A percentile compares a stretch with the other conserved stretches of the same genome.
phyloP scores from a whole-genome alignment of 1,140 invertebrate species.

The Drosophila suzukii region DNA sequence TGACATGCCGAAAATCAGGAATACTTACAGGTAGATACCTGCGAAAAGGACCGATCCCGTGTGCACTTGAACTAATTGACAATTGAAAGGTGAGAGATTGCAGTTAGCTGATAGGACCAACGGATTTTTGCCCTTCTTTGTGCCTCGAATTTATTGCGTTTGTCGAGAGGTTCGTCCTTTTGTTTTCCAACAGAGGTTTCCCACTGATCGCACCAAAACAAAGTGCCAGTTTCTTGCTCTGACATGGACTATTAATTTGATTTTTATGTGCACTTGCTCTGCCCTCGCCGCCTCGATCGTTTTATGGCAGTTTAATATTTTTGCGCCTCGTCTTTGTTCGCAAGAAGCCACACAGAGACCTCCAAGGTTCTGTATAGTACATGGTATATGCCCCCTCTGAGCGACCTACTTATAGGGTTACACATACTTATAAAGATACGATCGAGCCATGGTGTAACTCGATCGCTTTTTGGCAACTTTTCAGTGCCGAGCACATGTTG shows the following conservation, averaged over 20 bases:
- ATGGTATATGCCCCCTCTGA: conserved; percentile 8
- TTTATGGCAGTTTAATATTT: conserved; percentile 78
- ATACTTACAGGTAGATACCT: conserved; percentile 11
- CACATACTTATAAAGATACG: conserved; percentile 2
- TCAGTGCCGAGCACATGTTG: conserved; percentile 42
- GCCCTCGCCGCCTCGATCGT: conserved; percentile 27
- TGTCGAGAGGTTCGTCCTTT: conserved; percentile 44
- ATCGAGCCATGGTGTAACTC: conserved; percentile 49
- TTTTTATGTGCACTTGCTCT: conserved; percentile 77
- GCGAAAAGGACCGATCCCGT: conserved; percentile 25
- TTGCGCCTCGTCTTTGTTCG: conserved; percentile 57
- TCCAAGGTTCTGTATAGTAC: conserved; percentile 2
- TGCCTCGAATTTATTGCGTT: conserved; percentile 64
- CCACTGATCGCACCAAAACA: conserved; percentile 79
- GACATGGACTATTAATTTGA: conserved; percentile 80
- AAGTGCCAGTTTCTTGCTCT: conserved; percentile 67
- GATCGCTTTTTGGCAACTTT: conserved; percentile 62
- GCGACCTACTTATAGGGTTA: conserved; percentile 37
- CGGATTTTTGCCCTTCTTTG: conserved; percentile 53
- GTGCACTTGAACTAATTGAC: conserved; percentile 80
- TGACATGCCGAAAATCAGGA: conserved; percentile 8
- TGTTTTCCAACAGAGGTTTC: conserved; percentile 64
- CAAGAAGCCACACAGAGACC: conserved; percentile 65
- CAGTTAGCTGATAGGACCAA: conserved; percentile 72
- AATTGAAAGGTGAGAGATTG: conserved; percentile 80